Conservation (phyloP, 2,113 vertebrate genomes). For the Mus spicilegus region DNA sequence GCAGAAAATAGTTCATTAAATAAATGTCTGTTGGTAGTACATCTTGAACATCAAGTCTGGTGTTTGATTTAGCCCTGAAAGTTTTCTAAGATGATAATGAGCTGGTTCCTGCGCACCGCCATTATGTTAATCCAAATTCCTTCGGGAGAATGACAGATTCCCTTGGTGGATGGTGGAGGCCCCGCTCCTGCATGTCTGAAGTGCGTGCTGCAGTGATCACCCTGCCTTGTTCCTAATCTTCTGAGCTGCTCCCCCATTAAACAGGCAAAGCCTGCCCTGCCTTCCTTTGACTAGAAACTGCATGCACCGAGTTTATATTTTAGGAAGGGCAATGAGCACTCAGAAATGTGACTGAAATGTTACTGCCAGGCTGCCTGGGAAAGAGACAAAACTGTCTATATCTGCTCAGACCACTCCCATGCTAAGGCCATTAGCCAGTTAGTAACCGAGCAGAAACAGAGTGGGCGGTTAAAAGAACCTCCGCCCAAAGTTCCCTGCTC, state of each 20-base stretch:
- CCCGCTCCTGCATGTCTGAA: constrained; percentile 66
- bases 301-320: constrained; percentile 56
- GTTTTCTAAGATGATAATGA: constrained; percentile 84
- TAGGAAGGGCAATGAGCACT: constrained; percentile 52
- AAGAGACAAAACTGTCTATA: not conserved
- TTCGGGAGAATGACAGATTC: constrained; percentile 83
- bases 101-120: constrained; percentile 78
- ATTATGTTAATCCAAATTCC: constrained; percentile 86
- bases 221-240: constrained; percentile 83
- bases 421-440: not conserved
- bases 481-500: not conserved
- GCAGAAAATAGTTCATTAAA: constrained; percentile 80
- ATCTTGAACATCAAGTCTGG: constrained; percentile 77
- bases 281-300: constrained; percentile 79
- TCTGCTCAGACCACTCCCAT: not conserved
- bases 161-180: constrained; percentile 79
- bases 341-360: constrained; percentile 72
- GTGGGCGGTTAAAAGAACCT: not conserved
- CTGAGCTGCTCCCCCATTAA: constrained; percentile 82
- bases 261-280: constrained; percentile 76
- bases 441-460: not conserved
- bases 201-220: constrained; percentile 67
- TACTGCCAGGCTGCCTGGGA: constrained; percentile 31
- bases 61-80: constrained; percentile 75
- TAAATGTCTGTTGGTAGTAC: constrained; percentile 73